phyloP scores from a whole-genome alignment of 2,113 vertebrate species.

The Pseudopodoces humilis region DNA sequence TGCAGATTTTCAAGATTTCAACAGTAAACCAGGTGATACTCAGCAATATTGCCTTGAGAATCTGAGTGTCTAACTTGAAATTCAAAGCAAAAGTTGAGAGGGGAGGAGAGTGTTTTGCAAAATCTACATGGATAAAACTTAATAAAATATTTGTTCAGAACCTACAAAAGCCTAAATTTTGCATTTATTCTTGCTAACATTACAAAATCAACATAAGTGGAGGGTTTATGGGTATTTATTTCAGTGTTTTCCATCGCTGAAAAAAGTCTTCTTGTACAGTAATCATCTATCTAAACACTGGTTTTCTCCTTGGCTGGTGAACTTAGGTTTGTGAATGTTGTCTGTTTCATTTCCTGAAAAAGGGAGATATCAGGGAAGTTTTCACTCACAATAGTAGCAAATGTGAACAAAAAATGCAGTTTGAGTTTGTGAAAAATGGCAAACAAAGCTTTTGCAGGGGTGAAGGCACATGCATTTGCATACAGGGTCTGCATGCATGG shows the following conservation, averaged over 20 bases:
- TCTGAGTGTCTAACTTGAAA: neutral
- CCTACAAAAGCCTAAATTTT: neutral
- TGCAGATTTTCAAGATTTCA: constrained; percentile 6
- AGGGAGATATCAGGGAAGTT: neutral
- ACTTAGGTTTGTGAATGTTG: neutral
- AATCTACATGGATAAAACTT: neutral
- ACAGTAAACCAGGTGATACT: neutral
- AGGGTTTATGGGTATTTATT: neutral
- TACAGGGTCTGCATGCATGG: fast-evolving
- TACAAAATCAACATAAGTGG: neutral
- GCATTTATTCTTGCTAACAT: neutral
- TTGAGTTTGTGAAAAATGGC: neutral
- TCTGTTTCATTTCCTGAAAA: neutral
- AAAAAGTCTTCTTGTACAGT: neutral
- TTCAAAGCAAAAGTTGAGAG: neutral
- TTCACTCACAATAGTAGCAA: neutral
- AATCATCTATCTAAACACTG: neutral
- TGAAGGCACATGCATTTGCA: neutral
- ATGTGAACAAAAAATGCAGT: neutral
- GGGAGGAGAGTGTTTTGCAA: neutral
- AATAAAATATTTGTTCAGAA: neutral
- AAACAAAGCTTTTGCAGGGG: neutral
- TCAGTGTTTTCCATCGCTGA: neutral
- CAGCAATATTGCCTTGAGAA: neutral
- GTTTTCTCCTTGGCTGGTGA: neutral